Evolutionary conservation across 1,140 invertebrate species (phyloP).

Genomic region (Bursaphelenchus mucronatus): DNA sequence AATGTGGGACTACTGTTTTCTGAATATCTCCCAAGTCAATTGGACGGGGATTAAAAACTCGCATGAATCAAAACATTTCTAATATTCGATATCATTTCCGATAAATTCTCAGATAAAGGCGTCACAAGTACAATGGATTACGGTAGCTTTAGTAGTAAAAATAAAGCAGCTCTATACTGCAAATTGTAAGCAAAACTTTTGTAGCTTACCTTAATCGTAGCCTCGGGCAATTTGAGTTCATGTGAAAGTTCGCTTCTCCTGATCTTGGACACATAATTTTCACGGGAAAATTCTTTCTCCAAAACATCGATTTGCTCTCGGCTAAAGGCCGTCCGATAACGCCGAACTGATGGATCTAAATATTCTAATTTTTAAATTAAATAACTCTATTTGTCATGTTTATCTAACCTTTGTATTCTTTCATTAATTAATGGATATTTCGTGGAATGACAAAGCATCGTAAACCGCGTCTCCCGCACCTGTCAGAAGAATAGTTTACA

Average conservation of each 20-base stretch:
- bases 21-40: neutral
- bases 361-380: too few species aligned
- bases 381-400: too few species aligned
- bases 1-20: too few species aligned
- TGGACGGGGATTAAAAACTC: conserved; percentile 19
- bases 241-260: conserved; percentile 88
- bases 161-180: conserved; percentile 8
- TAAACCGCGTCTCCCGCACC: too few species aligned
- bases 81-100: conserved; percentile 10
- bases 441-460: too few species aligned
- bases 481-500: too few species aligned
- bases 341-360: conserved; percentile 66
- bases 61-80: conserved; percentile 18
- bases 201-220: conserved; percentile 84
- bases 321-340: conserved; percentile 95
- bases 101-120: conserved; percentile 21
- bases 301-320: conserved; percentile 84
- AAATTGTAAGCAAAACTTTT: neutral
- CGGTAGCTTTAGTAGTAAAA: conserved; percentile 15
- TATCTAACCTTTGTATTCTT: too few species aligned
- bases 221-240: conserved; percentile 85
- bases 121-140: too few species aligned
- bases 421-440: too few species aligned
- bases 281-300: conserved; percentile 94
- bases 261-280: conserved; percentile 94